Evolutionary conservation across 2,797 vertebrate genomes (phyloP).

Genomic region (Anas bernieri): DNA sequence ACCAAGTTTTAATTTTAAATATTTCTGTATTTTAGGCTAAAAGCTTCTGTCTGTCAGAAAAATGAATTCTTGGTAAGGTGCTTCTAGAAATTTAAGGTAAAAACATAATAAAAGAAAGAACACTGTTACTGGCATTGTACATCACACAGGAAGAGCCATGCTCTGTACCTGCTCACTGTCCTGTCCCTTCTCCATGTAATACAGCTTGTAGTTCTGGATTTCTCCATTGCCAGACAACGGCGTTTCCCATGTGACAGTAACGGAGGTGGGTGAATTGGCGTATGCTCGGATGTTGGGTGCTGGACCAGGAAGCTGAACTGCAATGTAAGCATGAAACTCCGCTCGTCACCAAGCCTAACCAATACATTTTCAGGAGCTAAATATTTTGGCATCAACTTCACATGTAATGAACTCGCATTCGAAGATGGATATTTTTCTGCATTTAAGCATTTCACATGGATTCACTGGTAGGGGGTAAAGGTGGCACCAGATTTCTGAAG

Average conservation of each 20-base stretch:
- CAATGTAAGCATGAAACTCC: not conserved
- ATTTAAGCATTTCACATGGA: not conserved
- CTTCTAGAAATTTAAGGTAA: not conserved
- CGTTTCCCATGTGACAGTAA: constrained; percentile 90
- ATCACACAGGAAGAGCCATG: not conserved
- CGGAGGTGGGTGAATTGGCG: constrained; percentile 83
- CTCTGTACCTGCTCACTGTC: constrained; percentile 88
- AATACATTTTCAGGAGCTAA: not conserved
- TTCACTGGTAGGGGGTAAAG: rapidly evolving
- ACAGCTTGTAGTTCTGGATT: constrained; percentile 94
- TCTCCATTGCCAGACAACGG: constrained; percentile 93
- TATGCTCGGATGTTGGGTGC: constrained; percentile 90
- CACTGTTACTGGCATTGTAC: not conserved
- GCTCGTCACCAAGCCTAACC: not conserved
- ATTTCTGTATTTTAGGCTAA: not conserved
- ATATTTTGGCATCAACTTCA: not conserved
- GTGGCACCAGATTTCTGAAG: not conserved
- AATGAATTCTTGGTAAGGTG: not conserved
- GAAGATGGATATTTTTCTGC: not conserved
- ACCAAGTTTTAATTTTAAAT: not conserved
- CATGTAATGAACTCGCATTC: not conserved
- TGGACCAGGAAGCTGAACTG: constrained; percentile 96
- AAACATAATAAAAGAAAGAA: not conserved
- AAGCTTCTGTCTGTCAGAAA: not conserved
- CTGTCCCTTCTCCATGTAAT: constrained; percentile 91